A percentile compares a stretch with the other conserved stretches of the same genome.
Evolutionary conservation across 2,113 vertebrate species (phyloP).

Genomic region (Zosterops lateralis): DNA sequence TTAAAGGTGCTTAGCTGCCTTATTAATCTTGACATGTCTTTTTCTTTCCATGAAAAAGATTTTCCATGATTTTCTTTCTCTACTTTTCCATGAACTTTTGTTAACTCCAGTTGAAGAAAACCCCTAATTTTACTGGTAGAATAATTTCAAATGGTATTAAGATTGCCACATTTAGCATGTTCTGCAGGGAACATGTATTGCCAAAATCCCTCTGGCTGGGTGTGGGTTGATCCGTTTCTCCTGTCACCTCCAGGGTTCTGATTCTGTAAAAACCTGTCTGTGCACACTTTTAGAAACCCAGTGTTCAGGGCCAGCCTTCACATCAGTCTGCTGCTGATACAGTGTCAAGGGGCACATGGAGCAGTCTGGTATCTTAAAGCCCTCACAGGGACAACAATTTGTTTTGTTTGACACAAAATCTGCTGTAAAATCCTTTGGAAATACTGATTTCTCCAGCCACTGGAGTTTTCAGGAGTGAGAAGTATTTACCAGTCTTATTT

Average conservation of each 20-base stretch:
- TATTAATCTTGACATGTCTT: background rate
- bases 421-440: background rate
- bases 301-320: background rate
- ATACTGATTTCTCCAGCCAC: background rate
- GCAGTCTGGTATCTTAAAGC: background rate
- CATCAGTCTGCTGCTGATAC: background rate
- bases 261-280: background rate
- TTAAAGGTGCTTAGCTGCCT: conserved; percentile 1
- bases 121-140: background rate
- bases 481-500: background rate
- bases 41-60: background rate
- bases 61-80: too few relatives aligned
- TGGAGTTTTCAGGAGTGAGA: background rate
- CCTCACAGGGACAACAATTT: background rate
- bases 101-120: background rate
- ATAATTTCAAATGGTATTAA: background rate
- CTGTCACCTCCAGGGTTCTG: background rate
- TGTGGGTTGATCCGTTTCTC: background rate
- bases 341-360: background rate
- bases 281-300: background rate
- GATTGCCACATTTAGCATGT: background rate
- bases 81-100: background rate
- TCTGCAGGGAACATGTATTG: background rate
- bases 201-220: background rate
- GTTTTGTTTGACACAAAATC: background rate